These are phyloP conservation scores for honey bee (Apis mellifera) DNA, from an alignment of 1,140 invertebrate species.

Conservation along the genomic window DNA sequence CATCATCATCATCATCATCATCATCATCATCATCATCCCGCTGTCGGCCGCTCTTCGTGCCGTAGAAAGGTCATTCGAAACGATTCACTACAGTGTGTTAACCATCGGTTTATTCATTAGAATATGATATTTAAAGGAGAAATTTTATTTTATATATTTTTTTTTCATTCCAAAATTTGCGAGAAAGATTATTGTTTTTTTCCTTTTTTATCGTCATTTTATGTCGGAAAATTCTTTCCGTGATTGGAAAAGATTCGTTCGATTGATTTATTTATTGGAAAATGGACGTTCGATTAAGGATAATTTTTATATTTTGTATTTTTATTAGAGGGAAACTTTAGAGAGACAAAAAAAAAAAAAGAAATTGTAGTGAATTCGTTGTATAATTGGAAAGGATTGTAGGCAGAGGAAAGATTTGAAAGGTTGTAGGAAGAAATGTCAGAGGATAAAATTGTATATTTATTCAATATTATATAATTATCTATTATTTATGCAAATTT, in stretches of 20 bases:
- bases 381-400: background rate
- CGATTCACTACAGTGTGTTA: slow-evolving; percentile 3
- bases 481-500: no score
- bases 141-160: slow-evolving; percentile 11
- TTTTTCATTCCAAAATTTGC: background rate
- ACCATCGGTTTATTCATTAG: background rate
- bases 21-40: slow-evolving; percentile 47
- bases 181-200: background rate
- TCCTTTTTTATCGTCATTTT: no score
- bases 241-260: no score
- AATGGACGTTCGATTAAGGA: no score
- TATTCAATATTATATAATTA: no score
- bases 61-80: slow-evolving; percentile 58
- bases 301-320: background rate
- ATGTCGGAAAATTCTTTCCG: no score
- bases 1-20: slow-evolving; percentile 49
- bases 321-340: background rate
- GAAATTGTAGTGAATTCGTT: background rate
- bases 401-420: no score
- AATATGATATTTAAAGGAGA: slow-evolving; percentile 15
- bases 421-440: background rate
- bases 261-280: no score
- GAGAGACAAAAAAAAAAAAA: background rate
- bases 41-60: slow-evolving; percentile 39
- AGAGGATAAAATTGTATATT: background rate